phyloP scores from a whole-genome alignment of 2,113 vertebrate genomes.

The Athene cunicularia region DNA sequence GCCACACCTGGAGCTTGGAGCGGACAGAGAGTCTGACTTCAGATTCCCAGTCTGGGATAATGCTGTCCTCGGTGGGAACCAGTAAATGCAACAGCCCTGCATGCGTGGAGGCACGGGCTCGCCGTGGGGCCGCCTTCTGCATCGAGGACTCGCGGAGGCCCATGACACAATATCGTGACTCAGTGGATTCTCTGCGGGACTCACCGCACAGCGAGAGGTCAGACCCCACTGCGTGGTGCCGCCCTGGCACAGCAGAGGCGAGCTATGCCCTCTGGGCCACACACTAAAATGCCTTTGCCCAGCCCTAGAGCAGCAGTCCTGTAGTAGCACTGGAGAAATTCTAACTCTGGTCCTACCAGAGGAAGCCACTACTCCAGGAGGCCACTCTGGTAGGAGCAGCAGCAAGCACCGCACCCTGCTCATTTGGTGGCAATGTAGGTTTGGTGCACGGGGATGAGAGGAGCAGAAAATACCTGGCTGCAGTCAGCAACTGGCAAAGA shows the following conservation, averaged over 20 bases:
- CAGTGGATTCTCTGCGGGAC: slow-evolving; percentile 92
- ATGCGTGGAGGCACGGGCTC: slow-evolving; percentile 89
- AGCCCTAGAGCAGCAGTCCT: not conserved
- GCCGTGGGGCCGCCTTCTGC: slow-evolving; percentile 85
- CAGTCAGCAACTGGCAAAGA: not conserved
- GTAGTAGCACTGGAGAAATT: not conserved
- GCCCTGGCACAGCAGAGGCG: accelerated
- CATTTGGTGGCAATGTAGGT: not conserved
- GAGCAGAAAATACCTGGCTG: not conserved
- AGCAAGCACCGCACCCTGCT: not conserved
- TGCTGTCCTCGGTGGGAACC: slow-evolving; percentile 95
- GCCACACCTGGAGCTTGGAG: slow-evolving; percentile 95
- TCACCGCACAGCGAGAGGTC: slow-evolving; percentile 98
- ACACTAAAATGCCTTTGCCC: not conserved
- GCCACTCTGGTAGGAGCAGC: not conserved
- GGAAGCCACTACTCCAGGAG: not conserved
- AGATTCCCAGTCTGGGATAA: slow-evolving; percentile 93
- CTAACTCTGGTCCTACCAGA: not conserved
- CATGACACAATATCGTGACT: slow-evolving; percentile 86
- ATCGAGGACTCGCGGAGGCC: slow-evolving; percentile 83
- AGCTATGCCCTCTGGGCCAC: not conserved
- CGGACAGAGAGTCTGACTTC: slow-evolving; percentile 93
- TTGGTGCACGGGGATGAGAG: not conserved
- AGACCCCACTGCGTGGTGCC: slow-evolving; percentile 6
- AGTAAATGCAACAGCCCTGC: slow-evolving; percentile 98